These are phyloP conservation scores for Illadopsis cleaveri DNA, from an alignment of 2,113 vertebrate genomes.

Conservation along the genomic window DNA sequence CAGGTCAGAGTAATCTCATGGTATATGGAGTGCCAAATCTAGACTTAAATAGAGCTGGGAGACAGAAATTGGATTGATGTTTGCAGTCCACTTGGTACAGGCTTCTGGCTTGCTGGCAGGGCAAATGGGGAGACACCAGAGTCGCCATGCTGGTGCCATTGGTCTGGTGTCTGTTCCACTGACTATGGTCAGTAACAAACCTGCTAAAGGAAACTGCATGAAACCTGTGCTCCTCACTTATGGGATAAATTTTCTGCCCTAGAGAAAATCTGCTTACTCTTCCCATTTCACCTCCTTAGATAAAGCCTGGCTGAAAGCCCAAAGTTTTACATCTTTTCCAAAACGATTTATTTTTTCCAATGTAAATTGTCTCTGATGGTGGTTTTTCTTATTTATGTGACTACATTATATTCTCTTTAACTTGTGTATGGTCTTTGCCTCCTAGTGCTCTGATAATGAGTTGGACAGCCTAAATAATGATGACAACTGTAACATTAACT, in stretches of 20 bases:
- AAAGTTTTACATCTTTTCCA: slow-evolving; percentile 22
- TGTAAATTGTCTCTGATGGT: slow-evolving; percentile 8
- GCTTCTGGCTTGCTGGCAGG: neutral
- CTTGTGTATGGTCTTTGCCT: neutral
- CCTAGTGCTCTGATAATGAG: neutral
- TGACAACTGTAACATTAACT: neutral
- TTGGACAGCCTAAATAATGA: neutral
- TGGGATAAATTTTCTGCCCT: neutral
- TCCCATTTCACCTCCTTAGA: neutral
- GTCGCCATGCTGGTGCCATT: neutral
- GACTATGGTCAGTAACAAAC: neutral
- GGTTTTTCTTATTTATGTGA: neutral
- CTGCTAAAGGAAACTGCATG: neutral
- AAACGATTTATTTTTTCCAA: slow-evolving; percentile 13
- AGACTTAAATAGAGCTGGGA: neutral
- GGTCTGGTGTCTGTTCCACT: neutral
- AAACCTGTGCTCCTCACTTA: neutral
- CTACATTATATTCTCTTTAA: neutral
- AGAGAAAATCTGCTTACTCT: slow-evolving; percentile 15
- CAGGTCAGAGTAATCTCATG: neutral
- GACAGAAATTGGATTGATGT: neutral
- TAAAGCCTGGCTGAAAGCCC: slow-evolving; percentile 28
- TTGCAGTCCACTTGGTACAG: neutral
- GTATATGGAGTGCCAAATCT: neutral
- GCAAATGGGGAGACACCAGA: neutral